A percentile compares a stretch with the other conserved stretches of the same genome.
Evolutionary conservation across 2,888 invertebrate genomes (phyloP).

Genomic region (Andricus curvator): DNA sequence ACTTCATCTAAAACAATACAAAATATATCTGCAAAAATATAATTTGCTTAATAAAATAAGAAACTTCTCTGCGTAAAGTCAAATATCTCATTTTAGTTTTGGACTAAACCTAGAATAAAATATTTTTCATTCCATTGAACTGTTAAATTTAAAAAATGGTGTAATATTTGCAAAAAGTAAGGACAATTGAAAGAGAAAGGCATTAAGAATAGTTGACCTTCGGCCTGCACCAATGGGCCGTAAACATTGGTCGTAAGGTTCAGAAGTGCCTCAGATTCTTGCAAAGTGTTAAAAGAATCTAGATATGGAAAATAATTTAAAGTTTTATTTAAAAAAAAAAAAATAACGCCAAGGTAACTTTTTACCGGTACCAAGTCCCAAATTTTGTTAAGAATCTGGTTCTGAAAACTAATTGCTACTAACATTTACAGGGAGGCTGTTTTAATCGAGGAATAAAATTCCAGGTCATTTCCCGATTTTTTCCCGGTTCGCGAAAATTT

Average conservation of each 20-base stretch:
- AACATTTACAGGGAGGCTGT: too few species aligned
- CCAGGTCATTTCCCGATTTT: too few species aligned
- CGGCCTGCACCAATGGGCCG: conserved; percentile 30
- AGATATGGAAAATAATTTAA: not conserved
- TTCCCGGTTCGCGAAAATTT: too few species aligned
- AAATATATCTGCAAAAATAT: not conserved
- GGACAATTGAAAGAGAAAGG: conserved; percentile 16
- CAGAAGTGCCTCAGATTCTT: conserved; percentile 11
- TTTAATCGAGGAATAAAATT: too few species aligned
- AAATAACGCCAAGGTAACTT: too few species aligned
- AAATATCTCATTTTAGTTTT: not conserved
- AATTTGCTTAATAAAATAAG: not conserved
- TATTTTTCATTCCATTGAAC: not conserved
- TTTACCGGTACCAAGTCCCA: too few species aligned
- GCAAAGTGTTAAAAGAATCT: conserved; percentile 8
- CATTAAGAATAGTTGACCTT: conserved; percentile 28
- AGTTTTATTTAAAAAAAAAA: too few species aligned
- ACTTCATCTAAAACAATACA: too few species aligned
- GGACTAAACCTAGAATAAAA: not conserved
- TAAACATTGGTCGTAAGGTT: conserved; percentile 31
- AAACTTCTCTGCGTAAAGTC: not conserved
- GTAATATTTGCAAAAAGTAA: conserved; percentile 26
- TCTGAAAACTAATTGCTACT: too few species aligned
- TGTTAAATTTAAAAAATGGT: conserved; percentile 17
- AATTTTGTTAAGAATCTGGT: too few species aligned